Percentiles rank a stretch among this genome's conserved stretches.
Evolutionary conservation across 2,888 invertebrate species (phyloP).

Genomic region (Fragum whitleyi): DNA sequence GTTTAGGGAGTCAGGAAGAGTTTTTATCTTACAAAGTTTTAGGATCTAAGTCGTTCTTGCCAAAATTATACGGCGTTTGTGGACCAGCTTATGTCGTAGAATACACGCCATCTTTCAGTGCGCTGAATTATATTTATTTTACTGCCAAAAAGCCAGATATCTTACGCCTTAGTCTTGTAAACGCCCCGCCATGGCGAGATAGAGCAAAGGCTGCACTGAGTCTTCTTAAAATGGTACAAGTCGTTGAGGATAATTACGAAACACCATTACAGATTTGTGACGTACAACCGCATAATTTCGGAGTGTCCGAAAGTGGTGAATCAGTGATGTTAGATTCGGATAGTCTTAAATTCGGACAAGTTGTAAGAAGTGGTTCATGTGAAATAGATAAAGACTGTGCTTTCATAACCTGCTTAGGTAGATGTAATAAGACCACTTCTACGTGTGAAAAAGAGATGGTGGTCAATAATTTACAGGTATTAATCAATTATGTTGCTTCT

Average conservation of each 20-base stretch:
- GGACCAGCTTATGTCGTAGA: conserved; percentile 90
- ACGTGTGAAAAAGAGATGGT: not conserved
- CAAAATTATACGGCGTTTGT: conserved; percentile 89
- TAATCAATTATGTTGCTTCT: too few species aligned
- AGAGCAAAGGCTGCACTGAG: conserved; percentile 83
- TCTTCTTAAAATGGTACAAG: conserved; percentile 88
- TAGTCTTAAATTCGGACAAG: conserved; percentile 85
- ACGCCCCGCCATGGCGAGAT: conserved; percentile 66
- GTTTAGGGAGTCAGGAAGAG: conserved; percentile 16
- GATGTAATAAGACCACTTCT: not conserved
- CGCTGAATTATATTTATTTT: conserved; percentile 17
- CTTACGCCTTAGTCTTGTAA: conserved; percentile 68
- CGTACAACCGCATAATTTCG: conserved; percentile 89
- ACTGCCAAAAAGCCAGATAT: conserved; percentile 52
- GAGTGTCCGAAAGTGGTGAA: conserved; percentile 85
- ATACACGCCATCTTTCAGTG: conserved; percentile 85
- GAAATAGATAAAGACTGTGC: not conserved
- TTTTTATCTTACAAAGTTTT: conserved; percentile 8
- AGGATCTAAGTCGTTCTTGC: conserved; percentile 87
- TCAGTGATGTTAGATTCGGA: conserved; percentile 88
- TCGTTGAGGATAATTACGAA: conserved; percentile 87
- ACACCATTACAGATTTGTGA: conserved; percentile 89
- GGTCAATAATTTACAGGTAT: conserved; percentile 11
- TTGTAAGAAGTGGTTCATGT: not conserved
- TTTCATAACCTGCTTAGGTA: not conserved